Percentiles rank a stretch among this genome's conserved stretches.
Evolutionary conservation across 2,888 invertebrate species (phyloP).

Genomic region (Phoenoteleia sp.): DNA sequence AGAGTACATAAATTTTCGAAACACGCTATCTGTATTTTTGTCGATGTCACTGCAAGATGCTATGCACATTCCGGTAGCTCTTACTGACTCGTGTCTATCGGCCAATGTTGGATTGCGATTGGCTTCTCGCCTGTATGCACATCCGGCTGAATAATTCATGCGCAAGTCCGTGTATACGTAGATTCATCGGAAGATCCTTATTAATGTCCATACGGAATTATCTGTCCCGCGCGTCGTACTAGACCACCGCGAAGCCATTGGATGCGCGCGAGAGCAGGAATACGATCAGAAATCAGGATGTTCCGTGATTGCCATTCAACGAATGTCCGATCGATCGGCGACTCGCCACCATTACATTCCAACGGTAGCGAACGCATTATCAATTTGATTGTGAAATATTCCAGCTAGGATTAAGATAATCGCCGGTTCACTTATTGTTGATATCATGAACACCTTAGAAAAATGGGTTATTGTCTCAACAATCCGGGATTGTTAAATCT

Average conservation of each 20-base stretch:
- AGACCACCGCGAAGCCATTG: slow-evolving; percentile 69
- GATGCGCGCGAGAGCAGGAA: slow-evolving; percentile 57
- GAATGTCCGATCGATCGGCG: slow-evolving; percentile 51
- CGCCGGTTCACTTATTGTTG: slow-evolving; percentile 7
- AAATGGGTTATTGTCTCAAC: no score
- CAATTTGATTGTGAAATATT: slow-evolving; percentile 18
- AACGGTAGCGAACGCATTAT: slow-evolving; percentile 23
- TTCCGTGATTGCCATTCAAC: slow-evolving; percentile 58
- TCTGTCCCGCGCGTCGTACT: slow-evolving; percentile 58
- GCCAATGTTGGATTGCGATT: slow-evolving; percentile 63
- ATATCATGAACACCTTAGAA: no score
- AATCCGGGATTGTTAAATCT: no score
- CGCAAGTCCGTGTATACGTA: slow-evolving; percentile 54
- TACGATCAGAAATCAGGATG: slow-evolving; percentile 61
- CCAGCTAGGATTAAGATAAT: slow-evolving; percentile 27
- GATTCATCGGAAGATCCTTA: slow-evolving; percentile 71
- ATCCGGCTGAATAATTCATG: slow-evolving; percentile 73
- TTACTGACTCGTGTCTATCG: slow-evolving; percentile 71
- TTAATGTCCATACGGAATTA: slow-evolving; percentile 73
- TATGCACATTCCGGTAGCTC: slow-evolving; percentile 70
- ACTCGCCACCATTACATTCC: slow-evolving; percentile 41
- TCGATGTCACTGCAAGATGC: slow-evolving; percentile 42
- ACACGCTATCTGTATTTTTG: slow-evolving; percentile 71
- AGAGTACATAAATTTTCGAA: slow-evolving; percentile 72
- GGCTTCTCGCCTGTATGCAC: slow-evolving; percentile 67